Percentiles rank a stretch among this genome's conserved stretches.
phyloP scores from a whole-genome alignment of 2,113 vertebrate species.

The Chauna torquata region DNA sequence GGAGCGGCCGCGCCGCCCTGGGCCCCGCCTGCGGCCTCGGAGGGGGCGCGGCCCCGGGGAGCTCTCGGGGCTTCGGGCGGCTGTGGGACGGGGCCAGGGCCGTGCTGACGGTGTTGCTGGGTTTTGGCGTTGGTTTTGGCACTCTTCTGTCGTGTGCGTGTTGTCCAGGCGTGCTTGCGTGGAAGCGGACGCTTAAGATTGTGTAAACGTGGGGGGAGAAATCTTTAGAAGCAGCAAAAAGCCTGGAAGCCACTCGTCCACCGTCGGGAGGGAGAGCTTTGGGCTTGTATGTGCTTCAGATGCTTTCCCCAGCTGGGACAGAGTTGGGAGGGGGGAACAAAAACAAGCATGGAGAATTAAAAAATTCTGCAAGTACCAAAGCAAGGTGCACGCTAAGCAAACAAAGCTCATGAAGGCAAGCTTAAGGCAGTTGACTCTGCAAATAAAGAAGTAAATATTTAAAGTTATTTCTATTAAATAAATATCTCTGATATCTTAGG shows the following conservation, averaged over 20 bases:
- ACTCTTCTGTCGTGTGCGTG: rapidly evolving
- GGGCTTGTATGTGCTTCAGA: background rate
- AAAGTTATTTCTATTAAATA: background rate
- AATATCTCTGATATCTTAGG: background rate
- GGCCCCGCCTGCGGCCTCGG: background rate
- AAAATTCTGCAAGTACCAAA: background rate
- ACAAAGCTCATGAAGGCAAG: background rate
- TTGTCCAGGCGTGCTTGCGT: background rate
- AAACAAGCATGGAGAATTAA: background rate
- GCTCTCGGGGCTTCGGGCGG: background rate
- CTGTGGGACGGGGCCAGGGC: background rate
- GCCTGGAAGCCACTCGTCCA: background rate
- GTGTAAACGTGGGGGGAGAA: background rate
- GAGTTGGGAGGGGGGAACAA: background rate
- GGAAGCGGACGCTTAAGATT: background rate
- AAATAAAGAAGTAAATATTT: background rate
- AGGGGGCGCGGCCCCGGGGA: background rate
- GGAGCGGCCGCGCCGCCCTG: no score
- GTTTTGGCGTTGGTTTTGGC: background rate
- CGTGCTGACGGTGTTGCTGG: background rate
- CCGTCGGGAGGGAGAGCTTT: background rate
- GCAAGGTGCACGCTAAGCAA: background rate
- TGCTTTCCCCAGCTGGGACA: background rate
- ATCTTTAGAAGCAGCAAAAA: background rate
- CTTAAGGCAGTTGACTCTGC: background rate